Percentiles rank a stretch among this genome's conserved stretches.
Conservation (phyloP, 2,113 vertebrate genomes). For the Channa argus region DNA sequence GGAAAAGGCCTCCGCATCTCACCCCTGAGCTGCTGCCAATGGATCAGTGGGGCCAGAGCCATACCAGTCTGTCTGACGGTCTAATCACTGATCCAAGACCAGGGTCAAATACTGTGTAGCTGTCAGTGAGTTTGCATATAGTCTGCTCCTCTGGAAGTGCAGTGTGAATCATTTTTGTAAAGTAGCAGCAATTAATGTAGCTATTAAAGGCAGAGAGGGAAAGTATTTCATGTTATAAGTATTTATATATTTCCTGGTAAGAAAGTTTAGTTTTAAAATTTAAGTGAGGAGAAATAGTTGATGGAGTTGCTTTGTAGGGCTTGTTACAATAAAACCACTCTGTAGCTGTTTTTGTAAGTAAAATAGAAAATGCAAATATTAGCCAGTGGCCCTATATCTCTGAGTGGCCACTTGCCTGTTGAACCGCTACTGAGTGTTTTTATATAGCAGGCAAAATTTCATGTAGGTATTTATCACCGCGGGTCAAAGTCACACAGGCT, state of each 20-base stretch:
- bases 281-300: background rate
- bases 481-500: constrained; percentile 33
- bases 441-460: constrained; percentile 35
- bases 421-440: constrained; percentile 42
- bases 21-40: constrained; percentile 50
- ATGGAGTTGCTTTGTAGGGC: constrained; percentile 6
- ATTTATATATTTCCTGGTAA: constrained; percentile 33
- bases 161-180: constrained; percentile 17
- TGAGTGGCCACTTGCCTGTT: constrained; percentile 52
- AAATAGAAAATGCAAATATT: constrained; percentile 65
- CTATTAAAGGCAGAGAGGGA: constrained; percentile 5
- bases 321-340: constrained; percentile 3
- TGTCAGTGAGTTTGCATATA: constrained; percentile 22
- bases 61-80: constrained; percentile 52
- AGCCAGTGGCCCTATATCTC: constrained; percentile 41
- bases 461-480: constrained; percentile 61
- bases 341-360: constrained; percentile 24
- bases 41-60: constrained; percentile 54
- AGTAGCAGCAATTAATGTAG: constrained; percentile 27
- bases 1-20: constrained; percentile 54
- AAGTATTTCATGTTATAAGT: constrained; percentile 17
- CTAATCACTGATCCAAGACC: constrained; percentile 59
- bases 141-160: constrained; percentile 10
- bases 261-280: constrained; percentile 1
- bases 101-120: constrained; percentile 31